Evolutionary conservation across 2,797 vertebrate species (phyloP).

Genomic region (Falco naumanni): DNA sequence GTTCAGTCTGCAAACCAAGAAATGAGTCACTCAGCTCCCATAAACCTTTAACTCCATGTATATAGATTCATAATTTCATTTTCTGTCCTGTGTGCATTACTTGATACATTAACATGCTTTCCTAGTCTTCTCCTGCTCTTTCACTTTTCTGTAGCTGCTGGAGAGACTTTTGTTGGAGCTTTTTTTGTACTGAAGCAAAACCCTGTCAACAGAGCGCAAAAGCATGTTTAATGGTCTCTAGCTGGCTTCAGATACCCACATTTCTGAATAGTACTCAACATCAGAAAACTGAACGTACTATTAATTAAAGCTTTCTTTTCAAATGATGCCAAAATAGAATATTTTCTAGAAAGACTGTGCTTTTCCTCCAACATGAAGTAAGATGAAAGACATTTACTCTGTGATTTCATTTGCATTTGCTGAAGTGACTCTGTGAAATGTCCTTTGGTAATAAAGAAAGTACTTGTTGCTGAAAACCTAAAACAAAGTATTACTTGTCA

Average conservation of each 20-base stretch:
- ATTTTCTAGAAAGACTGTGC: constrained; percentile 45
- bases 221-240: constrained; percentile 67
- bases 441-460: constrained; percentile 46
- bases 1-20: constrained; percentile 9
- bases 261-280: constrained; percentile 69
- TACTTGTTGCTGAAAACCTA: constrained; percentile 36
- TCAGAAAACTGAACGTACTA: constrained; percentile 61
- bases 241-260: constrained; percentile 62
- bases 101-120: constrained; percentile 54
- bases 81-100: background rate
- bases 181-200: constrained; percentile 53
- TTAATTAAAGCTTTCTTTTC: constrained; percentile 67
- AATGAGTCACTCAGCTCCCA: background rate
- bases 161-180: constrained; percentile 57
- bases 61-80: background rate
- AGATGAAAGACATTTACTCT: constrained; percentile 59
- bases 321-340: constrained; percentile 55
- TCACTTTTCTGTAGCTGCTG: constrained; percentile 47
- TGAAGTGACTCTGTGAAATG: constrained; percentile 51
- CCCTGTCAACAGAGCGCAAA: constrained; percentile 56
- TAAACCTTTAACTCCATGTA: background rate
- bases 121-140: constrained; percentile 29
- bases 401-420: constrained; percentile 59
- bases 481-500: constrained; percentile 40
- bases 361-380: constrained; percentile 31